Conservation (phyloP, 2,113 vertebrate genomes). For the Cyprinodon brontotheroides region DNA sequence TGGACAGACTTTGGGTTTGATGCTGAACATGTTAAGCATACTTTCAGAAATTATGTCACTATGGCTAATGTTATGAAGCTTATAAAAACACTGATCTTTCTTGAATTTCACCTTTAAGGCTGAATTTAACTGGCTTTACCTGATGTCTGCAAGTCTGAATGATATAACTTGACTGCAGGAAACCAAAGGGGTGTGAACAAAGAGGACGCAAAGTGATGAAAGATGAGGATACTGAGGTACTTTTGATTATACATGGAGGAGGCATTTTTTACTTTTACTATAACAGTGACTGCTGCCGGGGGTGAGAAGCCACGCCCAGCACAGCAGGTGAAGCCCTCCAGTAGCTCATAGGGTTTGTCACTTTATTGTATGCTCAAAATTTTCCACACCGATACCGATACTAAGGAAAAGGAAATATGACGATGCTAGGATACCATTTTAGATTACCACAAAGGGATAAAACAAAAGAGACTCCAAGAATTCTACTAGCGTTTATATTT, state of each 20-base stretch:
- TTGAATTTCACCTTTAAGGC: constrained; percentile 5
- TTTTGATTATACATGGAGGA: constrained; percentile 99
- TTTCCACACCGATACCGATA: too few species aligned
- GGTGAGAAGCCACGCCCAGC: too few species aligned
- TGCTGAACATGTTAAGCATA: constrained; percentile 16
- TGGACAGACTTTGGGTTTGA: constrained; percentile 12
- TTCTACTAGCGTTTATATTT: too few species aligned
- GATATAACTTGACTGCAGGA: constrained; percentile 64
- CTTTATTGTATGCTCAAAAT: too few species aligned
- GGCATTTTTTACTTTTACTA: constrained; percentile 90
- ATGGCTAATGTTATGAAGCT: background rate
- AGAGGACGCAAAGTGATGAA: constrained; percentile 96
- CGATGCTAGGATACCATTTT: too few species aligned
- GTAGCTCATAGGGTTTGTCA: too few species aligned
- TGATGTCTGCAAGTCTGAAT: constrained; percentile 16
- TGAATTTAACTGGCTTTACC: constrained; percentile 1
- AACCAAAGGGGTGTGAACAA: constrained; percentile 82
- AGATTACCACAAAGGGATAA: too few species aligned
- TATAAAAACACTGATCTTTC: constrained; percentile 12
- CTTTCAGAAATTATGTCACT: constrained; percentile 20
- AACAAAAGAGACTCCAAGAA: too few species aligned
- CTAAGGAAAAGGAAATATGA: too few species aligned
- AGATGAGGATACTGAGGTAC: constrained; percentile 98
- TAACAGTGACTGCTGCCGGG: constrained; percentile 99
- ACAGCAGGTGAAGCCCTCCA: constrained; percentile 80